A percentile compares a stretch with the other conserved stretches of the same genome.
Conservation (phyloP, 2,113 vertebrate species). For the Ctenomys sociabilis region DNA sequence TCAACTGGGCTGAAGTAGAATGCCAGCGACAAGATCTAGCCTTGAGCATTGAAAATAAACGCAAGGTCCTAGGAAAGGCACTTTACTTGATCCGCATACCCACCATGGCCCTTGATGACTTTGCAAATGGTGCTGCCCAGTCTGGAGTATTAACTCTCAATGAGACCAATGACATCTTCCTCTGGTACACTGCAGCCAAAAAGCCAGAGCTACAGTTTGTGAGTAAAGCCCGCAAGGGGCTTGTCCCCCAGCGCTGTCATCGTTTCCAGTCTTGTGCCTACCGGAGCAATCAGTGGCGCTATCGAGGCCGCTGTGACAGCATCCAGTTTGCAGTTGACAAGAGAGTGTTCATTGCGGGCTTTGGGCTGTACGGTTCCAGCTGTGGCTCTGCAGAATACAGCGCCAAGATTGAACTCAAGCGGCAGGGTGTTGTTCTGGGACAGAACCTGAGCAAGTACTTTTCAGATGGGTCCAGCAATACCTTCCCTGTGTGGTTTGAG, state of each 20-base stretch:
- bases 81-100: conserved; percentile 97
- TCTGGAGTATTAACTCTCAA: conserved; percentile 96
- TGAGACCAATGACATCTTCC: conserved; percentile 98
- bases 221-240: conserved; percentile 93
- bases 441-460: conserved; percentile 98
- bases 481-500: conserved; percentile 98
- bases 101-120: conserved; percentile 97
- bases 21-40: conserved; percentile 94
- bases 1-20: conserved; percentile 97
- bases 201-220: conserved; percentile 96
- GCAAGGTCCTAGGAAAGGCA: conserved; percentile 95
- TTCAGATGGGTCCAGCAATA: conserved; percentile 98
- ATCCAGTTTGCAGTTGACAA: conserved; percentile 99
- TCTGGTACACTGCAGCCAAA: conserved; percentile 98
- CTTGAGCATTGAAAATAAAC: conserved; percentile 94
- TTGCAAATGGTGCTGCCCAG: conserved; percentile 97
- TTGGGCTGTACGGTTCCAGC: conserved; percentile 97
- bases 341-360: conserved; percentile 96
- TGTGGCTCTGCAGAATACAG: conserved; percentile 98
- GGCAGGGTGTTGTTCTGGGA: conserved; percentile 95
- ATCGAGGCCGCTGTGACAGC: conserved; percentile 97
- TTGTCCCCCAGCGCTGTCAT: conserved; percentile 96
- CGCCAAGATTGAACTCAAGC: conserved; percentile 97
- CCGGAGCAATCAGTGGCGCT: conserved; percentile 98
- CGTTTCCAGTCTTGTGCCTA: conserved; percentile 99